phyloP scores from a whole-genome alignment of 2,888 invertebrate genomes.

The Anarsia innoxiella region DNA sequence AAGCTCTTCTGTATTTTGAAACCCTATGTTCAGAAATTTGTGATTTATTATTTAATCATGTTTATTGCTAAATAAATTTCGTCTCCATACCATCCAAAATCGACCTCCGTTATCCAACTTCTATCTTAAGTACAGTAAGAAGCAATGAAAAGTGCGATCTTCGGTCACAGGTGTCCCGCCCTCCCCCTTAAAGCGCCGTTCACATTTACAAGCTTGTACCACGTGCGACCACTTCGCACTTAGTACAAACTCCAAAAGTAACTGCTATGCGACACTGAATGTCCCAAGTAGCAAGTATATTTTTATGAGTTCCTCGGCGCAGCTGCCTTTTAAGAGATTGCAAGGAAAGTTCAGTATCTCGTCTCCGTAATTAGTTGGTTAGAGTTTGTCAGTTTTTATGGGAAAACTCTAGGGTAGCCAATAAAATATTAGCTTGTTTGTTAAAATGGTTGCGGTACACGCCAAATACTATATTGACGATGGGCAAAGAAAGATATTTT shows the following conservation, averaged over 20 bases:
- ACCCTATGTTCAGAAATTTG: too few relatives aligned
- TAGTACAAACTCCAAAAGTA: conserved; percentile 56
- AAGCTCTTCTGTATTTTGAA: too few relatives aligned
- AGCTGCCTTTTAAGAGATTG: conserved; percentile 38
- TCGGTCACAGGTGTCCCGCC: conserved; percentile 51
- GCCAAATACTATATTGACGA: too few relatives aligned
- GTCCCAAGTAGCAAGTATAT: conserved; percentile 29
- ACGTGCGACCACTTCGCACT: conserved; percentile 63
- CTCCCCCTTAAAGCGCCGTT: conserved; percentile 46
- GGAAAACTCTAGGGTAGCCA: too few relatives aligned
- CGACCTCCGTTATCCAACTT: not conserved
- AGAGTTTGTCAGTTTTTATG: too few relatives aligned
- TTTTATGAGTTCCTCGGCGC: conserved; percentile 41
- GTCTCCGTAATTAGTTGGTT: conserved; percentile 8
- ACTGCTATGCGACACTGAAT: conserved; percentile 37
- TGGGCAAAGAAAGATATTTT: too few relatives aligned
- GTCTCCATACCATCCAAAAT: not conserved
- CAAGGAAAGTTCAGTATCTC: too few relatives aligned
- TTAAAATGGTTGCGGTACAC: too few relatives aligned
- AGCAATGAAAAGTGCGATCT: conserved; percentile 35
- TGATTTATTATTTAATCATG: too few relatives aligned
- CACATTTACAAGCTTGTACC: conserved; percentile 46
- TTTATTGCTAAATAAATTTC: too few relatives aligned
- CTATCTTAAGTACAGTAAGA: conserved; percentile 5
- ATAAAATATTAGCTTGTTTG: too few relatives aligned